Conservation (phyloP, 2,113 vertebrate species). For the Anseranas semipalmata region DNA sequence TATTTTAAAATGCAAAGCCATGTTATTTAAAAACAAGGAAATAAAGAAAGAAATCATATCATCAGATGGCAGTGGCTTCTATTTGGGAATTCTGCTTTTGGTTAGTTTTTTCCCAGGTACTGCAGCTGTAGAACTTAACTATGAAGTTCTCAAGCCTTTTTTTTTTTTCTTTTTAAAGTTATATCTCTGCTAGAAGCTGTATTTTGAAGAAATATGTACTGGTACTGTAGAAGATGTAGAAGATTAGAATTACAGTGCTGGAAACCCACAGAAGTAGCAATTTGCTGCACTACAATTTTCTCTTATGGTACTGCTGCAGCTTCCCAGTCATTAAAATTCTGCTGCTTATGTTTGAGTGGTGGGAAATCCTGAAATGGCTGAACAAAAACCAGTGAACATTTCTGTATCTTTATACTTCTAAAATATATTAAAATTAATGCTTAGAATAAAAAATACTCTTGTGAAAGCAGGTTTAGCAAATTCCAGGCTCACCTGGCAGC, state of each 20-base stretch:
- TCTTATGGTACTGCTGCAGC: not conserved
- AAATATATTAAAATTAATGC: not conserved
- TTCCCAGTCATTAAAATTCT: slow-evolving; percentile 11
- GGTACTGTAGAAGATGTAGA: not conserved
- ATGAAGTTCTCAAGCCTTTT: not conserved
- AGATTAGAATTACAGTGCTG: not conserved
- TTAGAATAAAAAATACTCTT: not conserved
- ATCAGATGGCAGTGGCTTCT: not conserved
- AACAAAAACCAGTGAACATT: not conserved
- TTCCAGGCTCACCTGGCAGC: not conserved
- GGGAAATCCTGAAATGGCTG: not conserved
- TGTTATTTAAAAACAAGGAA: not conserved
- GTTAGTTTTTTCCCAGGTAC: not conserved
- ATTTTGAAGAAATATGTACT: not conserved
- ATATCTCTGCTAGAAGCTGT: not conserved
- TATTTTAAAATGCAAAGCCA: slow-evolving; percentile 1
- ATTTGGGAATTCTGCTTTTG: not conserved
- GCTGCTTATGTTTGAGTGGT: not conserved
- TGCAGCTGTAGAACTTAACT: not conserved
- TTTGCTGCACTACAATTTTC: not conserved
- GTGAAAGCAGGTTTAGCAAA: not conserved
- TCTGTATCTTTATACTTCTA: not conserved
- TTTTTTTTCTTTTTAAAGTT: not conserved
- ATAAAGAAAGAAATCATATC: not conserved
- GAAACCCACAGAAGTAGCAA: not conserved